Percentiles rank a stretch among this genome's conserved stretches.
phyloP scores from a whole-genome alignment of 1,140 invertebrate species.

The Lethocerus indicus region DNA sequence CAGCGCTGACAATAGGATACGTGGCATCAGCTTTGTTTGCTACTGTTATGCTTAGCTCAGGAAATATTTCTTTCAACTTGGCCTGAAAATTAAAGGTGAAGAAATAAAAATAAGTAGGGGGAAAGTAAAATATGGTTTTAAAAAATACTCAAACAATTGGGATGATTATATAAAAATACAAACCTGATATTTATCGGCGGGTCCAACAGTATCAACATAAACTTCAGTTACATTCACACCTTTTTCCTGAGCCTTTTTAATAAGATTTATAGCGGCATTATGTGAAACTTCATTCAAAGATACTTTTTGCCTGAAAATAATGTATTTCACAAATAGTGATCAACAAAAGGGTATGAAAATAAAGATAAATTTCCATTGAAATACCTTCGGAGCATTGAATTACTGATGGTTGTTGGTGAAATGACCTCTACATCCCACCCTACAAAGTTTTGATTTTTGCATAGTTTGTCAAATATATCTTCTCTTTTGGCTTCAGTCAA shows the following conservation, averaged over 20 bases:
- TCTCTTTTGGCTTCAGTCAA: slow-evolving; percentile 85
- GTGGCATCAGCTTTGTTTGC: slow-evolving; percentile 95
- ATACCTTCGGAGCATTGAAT: slow-evolving; percentile 65
- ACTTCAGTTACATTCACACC: slow-evolving; percentile 80
- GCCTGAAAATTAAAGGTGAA: slow-evolving; percentile 24
- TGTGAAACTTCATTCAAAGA: slow-evolving; percentile 96
- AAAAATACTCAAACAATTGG: background rate
- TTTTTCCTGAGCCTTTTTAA: slow-evolving; percentile 51
- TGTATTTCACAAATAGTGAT: background rate
- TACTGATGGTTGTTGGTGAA: slow-evolving; percentile 80
- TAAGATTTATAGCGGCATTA: slow-evolving; percentile 79
- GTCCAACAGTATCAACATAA: slow-evolving; percentile 94
- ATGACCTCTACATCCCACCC: slow-evolving; percentile 83
- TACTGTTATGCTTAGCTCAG: slow-evolving; percentile 75
- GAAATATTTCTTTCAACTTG: slow-evolving; percentile 73
- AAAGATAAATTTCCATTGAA: background rate
- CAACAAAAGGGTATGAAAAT: background rate
- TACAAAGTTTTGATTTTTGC: slow-evolving; percentile 45
- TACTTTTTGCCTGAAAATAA: slow-evolving; percentile 45
- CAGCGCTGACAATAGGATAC: slow-evolving; percentile 91
- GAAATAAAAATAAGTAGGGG: background rate
- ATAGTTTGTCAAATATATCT: slow-evolving; percentile 66
- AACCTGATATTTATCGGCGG: slow-evolving; percentile 80
- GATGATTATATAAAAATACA: background rate
- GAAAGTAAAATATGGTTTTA: background rate